phyloP scores from a whole-genome alignment of 2,113 vertebrate genomes.

The Python bivittatus region DNA sequence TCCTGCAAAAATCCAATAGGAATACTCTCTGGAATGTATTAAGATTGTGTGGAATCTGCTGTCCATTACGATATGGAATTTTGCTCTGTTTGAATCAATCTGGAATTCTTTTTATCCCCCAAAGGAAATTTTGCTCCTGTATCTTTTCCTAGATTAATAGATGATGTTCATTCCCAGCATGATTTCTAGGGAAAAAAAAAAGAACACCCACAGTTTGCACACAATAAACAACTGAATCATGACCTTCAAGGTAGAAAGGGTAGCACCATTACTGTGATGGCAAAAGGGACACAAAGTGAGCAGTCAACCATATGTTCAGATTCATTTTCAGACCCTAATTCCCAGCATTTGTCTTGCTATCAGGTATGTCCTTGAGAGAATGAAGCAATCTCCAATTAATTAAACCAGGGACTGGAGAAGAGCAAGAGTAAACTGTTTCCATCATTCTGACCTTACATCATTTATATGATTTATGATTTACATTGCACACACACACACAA shows the following conservation, averaged over 20 bases:
- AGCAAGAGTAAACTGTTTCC: neutral
- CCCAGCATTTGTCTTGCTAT: neutral
- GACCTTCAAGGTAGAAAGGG: neutral
- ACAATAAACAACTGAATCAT: neutral
- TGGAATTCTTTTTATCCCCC: neutral
- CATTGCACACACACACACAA: neutral
- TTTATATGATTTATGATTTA: neutral
- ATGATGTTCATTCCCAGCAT: neutral
- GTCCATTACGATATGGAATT: neutral
- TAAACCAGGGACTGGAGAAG: neutral
- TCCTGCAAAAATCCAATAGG: no score
- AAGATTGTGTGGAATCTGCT: neutral
- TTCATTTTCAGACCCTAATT: neutral
- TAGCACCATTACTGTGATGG: neutral
- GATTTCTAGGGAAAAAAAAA: neutral
- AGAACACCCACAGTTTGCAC: neutral
- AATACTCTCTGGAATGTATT: neutral
- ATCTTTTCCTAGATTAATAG: neutral
- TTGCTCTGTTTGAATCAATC: neutral
- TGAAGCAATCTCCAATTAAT: neutral
- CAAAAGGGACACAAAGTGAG: neutral
- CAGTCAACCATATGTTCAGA: neutral
- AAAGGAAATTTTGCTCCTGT: neutral
- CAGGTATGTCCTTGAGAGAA: constrained; percentile 1
- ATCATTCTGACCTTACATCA: neutral